These are phyloP conservation scores for Siderastrea radians DNA, from an alignment of 92 coral and sea anemone genomes.

Conservation along the genomic window DNA sequence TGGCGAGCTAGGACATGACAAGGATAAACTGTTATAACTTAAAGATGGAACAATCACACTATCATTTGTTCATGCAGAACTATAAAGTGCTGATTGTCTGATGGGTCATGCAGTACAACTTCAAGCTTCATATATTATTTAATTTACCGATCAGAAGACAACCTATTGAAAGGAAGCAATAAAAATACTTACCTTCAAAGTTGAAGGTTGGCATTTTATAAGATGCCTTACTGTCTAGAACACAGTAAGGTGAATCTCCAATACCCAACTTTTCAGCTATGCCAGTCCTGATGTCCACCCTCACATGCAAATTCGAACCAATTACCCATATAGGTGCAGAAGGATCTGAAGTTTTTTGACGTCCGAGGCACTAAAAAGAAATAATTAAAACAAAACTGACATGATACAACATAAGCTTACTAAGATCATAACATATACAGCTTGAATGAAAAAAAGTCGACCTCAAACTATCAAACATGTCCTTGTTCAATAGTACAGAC, in stretches of 20 bases:
- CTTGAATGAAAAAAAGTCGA: background rate
- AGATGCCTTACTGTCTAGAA: slow-evolving; percentile 11
- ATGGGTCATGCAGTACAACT: background rate
- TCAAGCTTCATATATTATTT: too few relatives aligned
- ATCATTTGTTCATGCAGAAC: background rate
- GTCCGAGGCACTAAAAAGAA: slow-evolving; percentile 31
- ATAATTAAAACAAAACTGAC: slow-evolving; percentile 5
- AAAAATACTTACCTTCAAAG: slow-evolving; percentile 33
- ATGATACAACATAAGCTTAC: background rate
- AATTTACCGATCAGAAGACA: background rate
- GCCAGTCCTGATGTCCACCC: slow-evolving; percentile 7
- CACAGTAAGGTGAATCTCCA: slow-evolving; percentile 50
- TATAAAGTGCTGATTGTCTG: background rate
- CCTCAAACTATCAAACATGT: background rate
- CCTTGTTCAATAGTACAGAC: too few relatives aligned
- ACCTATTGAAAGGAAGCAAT: background rate
- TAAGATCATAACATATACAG: background rate
- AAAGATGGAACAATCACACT: too few relatives aligned
- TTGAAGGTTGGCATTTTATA: slow-evolving; percentile 26
- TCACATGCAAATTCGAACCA: slow-evolving; percentile 33
- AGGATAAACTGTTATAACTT: background rate
- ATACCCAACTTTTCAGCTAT: slow-evolving; percentile 13
- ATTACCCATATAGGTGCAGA: slow-evolving; percentile 23
- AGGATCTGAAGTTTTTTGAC: slow-evolving; percentile 34
- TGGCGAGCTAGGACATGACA: background rate